Evolutionary conservation across 2,888 invertebrate species (phyloP), one percentile per base, ranked within the genome.

Genomic region (Harpagoxenus sublaevis): DNA sequence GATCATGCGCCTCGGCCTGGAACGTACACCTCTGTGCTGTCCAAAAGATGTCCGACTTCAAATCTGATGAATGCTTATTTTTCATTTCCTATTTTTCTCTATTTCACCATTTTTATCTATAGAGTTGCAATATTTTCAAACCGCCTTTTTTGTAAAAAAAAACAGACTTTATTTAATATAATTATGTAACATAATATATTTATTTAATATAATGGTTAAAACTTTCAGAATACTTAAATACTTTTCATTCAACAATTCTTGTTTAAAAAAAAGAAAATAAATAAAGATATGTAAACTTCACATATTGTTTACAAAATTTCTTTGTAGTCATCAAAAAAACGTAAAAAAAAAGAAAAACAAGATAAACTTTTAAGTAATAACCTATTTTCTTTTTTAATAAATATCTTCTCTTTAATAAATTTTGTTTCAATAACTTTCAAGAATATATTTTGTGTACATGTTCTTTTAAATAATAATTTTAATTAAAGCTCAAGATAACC

Each of bases 1-100:
- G 92, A 91, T 89, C 93, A 94, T 94, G 94, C 94, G 93, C 94
- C 92, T 92, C 91, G 93, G 91, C 94, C 89, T 92, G 92, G 89
- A 90, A 91, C 87, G 89, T 90, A 85, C 83, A 84, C 57, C 82
- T 83, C 88, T 89, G 85, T 84, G 78, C 84, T 85, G 86, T 74
- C 70, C 71, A 35, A 53, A 86, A 86, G 78, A 78, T 88, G 85
- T 90, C 68, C 90, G 90, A 90, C 88, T 88, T 84, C 53, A 60
- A 71, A 62, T 42, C 12, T 63, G 23, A 48, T 84, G n/a, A 65
- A 55, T 45, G 2, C 18, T 65, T 18, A 51, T 53, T 28, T 53
- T 62, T 63, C 10, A 55, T 12, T 15, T 60, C 78, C 28, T 9
- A 15, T 74, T 73, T 73, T 62, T 18, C 10, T 39, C 10, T 63